Percentiles rank a stretch among this genome's conserved stretches.
Evolutionary conservation across 2,888 invertebrate genomes (phyloP).

Genomic region (Stegophylla sp.): DNA sequence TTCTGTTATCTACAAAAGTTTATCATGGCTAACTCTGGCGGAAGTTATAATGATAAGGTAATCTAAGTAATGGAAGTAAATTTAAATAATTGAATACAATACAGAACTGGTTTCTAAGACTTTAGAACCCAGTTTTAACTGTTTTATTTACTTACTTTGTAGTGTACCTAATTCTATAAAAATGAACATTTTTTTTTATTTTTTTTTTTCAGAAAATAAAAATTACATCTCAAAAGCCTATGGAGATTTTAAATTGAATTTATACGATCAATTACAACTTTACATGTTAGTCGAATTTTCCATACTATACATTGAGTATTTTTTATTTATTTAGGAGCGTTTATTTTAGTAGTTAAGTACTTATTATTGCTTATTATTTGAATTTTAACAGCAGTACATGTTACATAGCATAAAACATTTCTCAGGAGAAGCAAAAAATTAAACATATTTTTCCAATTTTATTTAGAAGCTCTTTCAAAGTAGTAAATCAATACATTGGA

Average conservation of each 20-base stretch:
- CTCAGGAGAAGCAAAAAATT: no score
- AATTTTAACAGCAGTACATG: neutral
- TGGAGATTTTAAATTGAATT: constrained; percentile 2
- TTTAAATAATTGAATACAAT: neutral
- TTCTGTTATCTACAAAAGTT: no score
- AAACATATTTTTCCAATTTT: no score
- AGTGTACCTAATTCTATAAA: neutral
- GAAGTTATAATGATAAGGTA: neutral
- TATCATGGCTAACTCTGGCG: no score
- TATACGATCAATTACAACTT: neutral
- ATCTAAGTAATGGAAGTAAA: neutral
- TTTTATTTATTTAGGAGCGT: neutral
- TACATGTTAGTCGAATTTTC: neutral
- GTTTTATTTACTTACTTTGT: no score
- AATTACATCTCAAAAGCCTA: neutral
- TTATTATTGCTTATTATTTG: neutral
- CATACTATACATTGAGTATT: no score
- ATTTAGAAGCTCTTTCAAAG: no score
- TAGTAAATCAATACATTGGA: no score
- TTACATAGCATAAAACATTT: no score
- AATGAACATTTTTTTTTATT: no score
- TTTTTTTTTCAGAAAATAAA: neutral
- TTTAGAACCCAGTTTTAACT: no score
- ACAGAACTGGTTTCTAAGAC: no score
- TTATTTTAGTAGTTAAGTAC: neutral